These are phyloP conservation scores for Rhynchophorus ferrugineus DNA, from an alignment of 1,140 invertebrate species.

Conservation along the genomic window DNA sequence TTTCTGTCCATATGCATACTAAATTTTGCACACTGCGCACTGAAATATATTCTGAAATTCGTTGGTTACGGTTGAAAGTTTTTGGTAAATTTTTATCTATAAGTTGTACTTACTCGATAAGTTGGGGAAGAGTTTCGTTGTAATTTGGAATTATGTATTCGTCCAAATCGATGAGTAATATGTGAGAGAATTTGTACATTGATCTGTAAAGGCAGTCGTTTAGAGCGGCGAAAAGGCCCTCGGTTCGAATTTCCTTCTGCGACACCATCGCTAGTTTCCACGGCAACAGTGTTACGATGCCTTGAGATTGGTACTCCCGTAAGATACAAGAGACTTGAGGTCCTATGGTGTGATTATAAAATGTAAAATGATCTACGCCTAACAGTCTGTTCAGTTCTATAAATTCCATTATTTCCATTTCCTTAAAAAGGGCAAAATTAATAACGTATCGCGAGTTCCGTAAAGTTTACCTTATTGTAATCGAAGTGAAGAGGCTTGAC, in stretches of 20 bases:
- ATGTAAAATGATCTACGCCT: slow-evolving; percentile 81
- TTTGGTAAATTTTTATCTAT: too few species aligned
- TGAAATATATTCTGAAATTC: too few species aligned
- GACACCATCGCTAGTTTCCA: slow-evolving; percentile 87
- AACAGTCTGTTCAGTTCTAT: slow-evolving; percentile 82
- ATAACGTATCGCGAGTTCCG: too few species aligned
- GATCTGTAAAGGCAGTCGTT: slow-evolving; percentile 91
- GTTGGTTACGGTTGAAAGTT: too few species aligned
- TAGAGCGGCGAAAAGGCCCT: slow-evolving; percentile 83
- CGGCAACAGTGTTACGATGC: slow-evolving; percentile 71
- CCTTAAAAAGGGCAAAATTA: slow-evolving; percentile 41
- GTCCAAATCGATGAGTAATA: slow-evolving; percentile 83
- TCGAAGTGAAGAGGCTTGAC: slow-evolving; percentile 89
- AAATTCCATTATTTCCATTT: slow-evolving; percentile 82
- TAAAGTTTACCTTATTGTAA: slow-evolving; percentile 69
- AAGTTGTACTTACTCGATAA: slow-evolving; percentile 54
- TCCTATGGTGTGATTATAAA: slow-evolving; percentile 88
- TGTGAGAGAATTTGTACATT: slow-evolving; percentile 73
- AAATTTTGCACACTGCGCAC: too few species aligned
- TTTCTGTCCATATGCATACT: too few species aligned
- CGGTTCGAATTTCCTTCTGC: slow-evolving; percentile 85
- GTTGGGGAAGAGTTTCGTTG: slow-evolving; percentile 59
- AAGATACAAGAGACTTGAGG: slow-evolving; percentile 69
- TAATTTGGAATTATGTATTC: slow-evolving; percentile 82
- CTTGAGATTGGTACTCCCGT: slow-evolving; percentile 40